Conservation (phyloP, 1,140 invertebrate genomes). For the Micrasema longulum region DNA sequence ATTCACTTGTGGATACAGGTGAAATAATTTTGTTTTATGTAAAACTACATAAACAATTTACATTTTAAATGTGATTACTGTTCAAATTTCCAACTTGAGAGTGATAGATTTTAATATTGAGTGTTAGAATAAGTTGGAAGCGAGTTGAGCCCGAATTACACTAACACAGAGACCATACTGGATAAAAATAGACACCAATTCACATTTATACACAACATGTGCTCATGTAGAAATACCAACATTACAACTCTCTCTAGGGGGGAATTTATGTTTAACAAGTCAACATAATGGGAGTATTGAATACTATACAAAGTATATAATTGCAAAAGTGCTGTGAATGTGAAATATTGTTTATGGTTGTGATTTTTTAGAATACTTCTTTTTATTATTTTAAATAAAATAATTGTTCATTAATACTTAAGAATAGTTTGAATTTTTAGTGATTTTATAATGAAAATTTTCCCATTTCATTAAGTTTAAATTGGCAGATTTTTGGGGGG, state of each 20-base stretch:
- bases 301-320: too few relatives aligned
- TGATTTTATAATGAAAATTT: too few relatives aligned
- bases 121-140: conserved; percentile 8
- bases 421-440: too few relatives aligned
- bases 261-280: too few relatives aligned
- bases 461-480: too few relatives aligned
- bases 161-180: conserved; percentile 21
- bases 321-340: too few relatives aligned
- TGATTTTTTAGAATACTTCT: too few relatives aligned
- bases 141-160: conserved; percentile 27
- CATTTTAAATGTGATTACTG: conserved; percentile 3
- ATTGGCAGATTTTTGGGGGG: too few relatives aligned
- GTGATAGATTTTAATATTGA: conserved; percentile 10
- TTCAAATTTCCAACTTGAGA: conserved; percentile 21
- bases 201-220: conserved; percentile 43
- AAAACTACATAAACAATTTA: conserved; percentile 17
- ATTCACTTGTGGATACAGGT: conserved; percentile 5
- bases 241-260: not conserved
- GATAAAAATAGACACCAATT: conserved; percentile 43
- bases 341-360: too few relatives aligned
- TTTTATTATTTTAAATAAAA: too few relatives aligned
- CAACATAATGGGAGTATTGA: too few relatives aligned
- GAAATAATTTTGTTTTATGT: not conserved
- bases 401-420: too few relatives aligned
- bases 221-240: conserved; percentile 35